Base-by-base conservation (phyloP, 92 coral and sea anemone species). In the Isaurus tuberculatus region DNA sequence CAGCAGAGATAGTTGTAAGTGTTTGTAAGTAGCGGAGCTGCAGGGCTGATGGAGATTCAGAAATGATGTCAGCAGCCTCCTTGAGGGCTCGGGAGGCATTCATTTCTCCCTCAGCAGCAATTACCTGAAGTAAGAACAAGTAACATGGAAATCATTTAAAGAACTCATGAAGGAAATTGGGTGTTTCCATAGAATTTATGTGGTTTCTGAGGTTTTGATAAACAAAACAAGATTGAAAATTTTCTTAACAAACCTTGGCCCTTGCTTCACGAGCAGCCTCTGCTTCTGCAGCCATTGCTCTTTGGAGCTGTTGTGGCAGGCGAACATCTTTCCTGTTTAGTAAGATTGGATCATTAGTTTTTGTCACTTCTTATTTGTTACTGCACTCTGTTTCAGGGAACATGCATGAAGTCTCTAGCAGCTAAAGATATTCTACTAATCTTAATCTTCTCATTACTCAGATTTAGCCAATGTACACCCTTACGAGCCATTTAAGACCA, bases 211-310 rank as follows among this genome's bases (percentile, higher is more conserved):
- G 11, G 46, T 40, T 40, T 40, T 40, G 7, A 40, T 7, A 8
- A 40, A 13, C 46, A 40, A 40, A 13, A 70, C 30, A 19, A 19
- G 17, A 44, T 48, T 20, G 3, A n/a, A 26, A 73, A 13, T 19
- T 20, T 2, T n/a, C 36, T 22, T 6, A 42, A 27, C 48, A 20
- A 10, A 94, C 98, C 98, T 94, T 94, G 2, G 98, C 98, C 40
- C 96, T 89, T 26, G 98, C 98, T 72, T 94, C 98, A 57, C 98
- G 88, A 49, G 96, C 84, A 13, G 98, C 98, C 87, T 94, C 98
- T 4, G 98, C 98, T 79, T 94, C 98, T 13, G 98, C 98, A 11
- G 98, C 98, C 98, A 94, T 94, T 48, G 98, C 98, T 80, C 98
- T 89, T 86, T 94, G 98, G 86, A 94, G 65, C 88, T 94, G 94